Evolutionary conservation across 2,888 invertebrate species (phyloP).

Genomic region (Uropetala carovei): DNA sequence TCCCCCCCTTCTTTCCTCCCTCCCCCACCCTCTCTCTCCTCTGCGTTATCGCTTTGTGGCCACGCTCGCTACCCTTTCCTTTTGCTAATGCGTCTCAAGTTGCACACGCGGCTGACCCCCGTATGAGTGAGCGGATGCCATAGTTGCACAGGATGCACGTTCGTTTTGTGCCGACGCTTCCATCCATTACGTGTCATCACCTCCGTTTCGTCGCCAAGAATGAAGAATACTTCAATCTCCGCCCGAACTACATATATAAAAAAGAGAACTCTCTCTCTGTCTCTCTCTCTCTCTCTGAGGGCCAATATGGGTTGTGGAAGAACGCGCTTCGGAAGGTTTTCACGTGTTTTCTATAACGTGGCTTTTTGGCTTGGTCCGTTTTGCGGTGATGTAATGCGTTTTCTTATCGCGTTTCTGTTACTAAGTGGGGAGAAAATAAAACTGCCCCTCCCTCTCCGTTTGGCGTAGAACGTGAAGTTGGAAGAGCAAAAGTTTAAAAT

Average conservation of each 20-base stretch:
- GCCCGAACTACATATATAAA: background rate
- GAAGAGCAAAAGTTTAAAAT: too few relatives aligned
- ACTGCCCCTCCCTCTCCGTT: too few relatives aligned
- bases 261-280: too few relatives aligned
- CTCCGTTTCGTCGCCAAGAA: background rate
- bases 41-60: constrained; percentile 64
- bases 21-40: constrained; percentile 39
- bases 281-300: too few relatives aligned
- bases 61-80: constrained; percentile 64
- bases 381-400: background rate
- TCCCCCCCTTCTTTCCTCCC: constrained; percentile 45
- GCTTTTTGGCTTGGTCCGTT: background rate
- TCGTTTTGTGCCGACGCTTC: background rate
- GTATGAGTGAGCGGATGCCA: background rate
- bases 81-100: constrained; percentile 63
- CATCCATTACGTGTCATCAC: constrained; percentile 32
- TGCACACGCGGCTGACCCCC: constrained; percentile 29
- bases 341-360: background rate
- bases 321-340: background rate
- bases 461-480: too few relatives aligned
- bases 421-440: too few relatives aligned
- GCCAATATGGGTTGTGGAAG: background rate
- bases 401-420: too few relatives aligned
- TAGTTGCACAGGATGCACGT: background rate
- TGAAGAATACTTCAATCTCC: background rate